These are phyloP conservation scores for Sesia bembeciformis DNA, from an alignment of 2,888 invertebrate species.

Conservation along the genomic window DNA sequence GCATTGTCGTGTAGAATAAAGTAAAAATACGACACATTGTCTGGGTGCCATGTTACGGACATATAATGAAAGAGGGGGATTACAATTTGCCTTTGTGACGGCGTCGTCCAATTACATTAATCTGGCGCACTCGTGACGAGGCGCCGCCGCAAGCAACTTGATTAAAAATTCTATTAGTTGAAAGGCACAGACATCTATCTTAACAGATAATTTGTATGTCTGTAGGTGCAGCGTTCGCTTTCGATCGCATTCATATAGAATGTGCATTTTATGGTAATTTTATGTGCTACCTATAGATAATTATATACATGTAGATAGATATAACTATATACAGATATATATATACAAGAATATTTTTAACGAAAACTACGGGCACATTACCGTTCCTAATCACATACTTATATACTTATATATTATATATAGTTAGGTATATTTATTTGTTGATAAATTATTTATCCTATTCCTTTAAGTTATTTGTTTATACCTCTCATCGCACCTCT, in stretches of 20 bases:
- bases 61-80: constrained; percentile 65
- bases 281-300: no score
- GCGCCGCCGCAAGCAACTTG: constrained; percentile 63
- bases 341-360: no score
- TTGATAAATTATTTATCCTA: no score
- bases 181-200: constrained; percentile 64
- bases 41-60: constrained; percentile 50
- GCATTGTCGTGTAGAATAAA: constrained; percentile 27
- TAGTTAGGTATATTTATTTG: no score
- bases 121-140: constrained; percentile 55
- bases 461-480: no score
- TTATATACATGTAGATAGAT: no score
- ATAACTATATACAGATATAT: no score
- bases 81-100: constrained; percentile 73
- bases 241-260: constrained; percentile 15
- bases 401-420: no score
- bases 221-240: constrained; percentile 18
- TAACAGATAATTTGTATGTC: constrained; percentile 60
- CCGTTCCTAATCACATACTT: no score
- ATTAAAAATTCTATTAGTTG: constrained; percentile 74
- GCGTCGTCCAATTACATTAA: constrained; percentile 72
- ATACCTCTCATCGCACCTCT: no score
- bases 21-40: constrained; percentile 50
- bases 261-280: neutral
- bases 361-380: no score